phyloP scores from a whole-genome alignment of 2,113 vertebrate genomes.

The Seriola quinqueradiata region DNA sequence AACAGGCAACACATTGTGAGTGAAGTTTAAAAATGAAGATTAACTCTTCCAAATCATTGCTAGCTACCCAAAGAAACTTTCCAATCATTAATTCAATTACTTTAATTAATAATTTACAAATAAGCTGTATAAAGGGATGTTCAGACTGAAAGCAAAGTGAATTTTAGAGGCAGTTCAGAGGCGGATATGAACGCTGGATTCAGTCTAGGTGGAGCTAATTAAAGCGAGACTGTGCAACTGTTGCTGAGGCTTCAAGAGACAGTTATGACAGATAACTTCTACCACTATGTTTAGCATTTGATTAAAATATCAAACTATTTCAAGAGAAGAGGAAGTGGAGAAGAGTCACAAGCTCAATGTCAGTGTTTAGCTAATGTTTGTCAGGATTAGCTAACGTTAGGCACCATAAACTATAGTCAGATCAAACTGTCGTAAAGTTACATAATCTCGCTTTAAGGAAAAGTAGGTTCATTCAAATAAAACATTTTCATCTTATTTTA shows the following conservation, averaged over 20 bases:
- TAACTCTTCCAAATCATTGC: not conserved
- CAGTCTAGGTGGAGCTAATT: not conserved
- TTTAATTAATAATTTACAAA: not conserved
- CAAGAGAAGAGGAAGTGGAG: too few species aligned
- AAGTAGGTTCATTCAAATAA: too few species aligned
- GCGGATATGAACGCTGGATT: not conserved
- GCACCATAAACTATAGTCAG: not conserved
- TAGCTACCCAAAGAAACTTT: not conserved
- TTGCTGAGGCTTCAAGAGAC: not conserved
- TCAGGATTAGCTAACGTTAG: not conserved
- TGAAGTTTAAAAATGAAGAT: not conserved
- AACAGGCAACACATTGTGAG: too few species aligned
- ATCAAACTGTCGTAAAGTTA: too few species aligned
- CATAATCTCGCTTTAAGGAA: too few species aligned
- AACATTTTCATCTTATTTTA: too few species aligned
- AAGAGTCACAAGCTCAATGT: too few species aligned
- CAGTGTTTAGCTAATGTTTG: too few species aligned
- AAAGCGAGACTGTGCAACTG: not conserved
- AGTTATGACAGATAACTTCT: too few species aligned
- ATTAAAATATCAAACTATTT: too few species aligned
- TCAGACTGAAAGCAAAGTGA: constrained; percentile 5
- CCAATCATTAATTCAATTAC: not conserved
- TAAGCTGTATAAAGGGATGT: constrained; percentile 1
- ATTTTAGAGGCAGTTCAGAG: too few species aligned
- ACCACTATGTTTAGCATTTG: not conserved